Base-by-base conservation (phyloP, 2,797 vertebrate genomes). In the Brachymystax lenok region DNA sequence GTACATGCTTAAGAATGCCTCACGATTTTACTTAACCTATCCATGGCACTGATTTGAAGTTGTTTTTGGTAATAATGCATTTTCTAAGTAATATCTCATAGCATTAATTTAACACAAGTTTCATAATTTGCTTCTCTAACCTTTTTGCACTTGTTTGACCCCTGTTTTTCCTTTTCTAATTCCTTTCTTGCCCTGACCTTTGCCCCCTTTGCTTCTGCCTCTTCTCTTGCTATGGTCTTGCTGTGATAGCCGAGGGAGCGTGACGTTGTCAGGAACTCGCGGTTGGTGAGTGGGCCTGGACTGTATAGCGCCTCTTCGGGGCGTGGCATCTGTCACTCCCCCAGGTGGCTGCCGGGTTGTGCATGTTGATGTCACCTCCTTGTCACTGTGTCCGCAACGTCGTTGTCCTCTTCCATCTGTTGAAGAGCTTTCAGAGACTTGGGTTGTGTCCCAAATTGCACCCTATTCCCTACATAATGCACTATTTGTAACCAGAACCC, bases 161-260 rank as follows among this genome's bases (percentile, higher is more conserved):
- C 83, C 84, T 6, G 59, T 84, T 91, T 92, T 88, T 86, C 86
- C 13, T 68, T 90, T 93, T 86, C 89, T 92, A 88, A 88, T 88
- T 90, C 91, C 90, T 92, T 87, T 93, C 83, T 93, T 63, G 21
- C 59, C 93, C 93, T 89, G 92, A 90, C 91, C 90, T 93, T 85
- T 87, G 76, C 88, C 90, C 89, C 93, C 91, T 91, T 88, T 91
- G 88, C 95, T 95, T 94, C 92, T 95, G 94, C 94, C 92, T 88
- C 91, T 89, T 91, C 87, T 92, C 90, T 91, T 89, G 93, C 91
- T 87, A 93, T 93, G 96, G 95, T 94, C 93, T 91, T 90, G 95
- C 95, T 85, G 94, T 92, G 95, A 94, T 96, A 98, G 97, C 96
- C 94, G 89, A 95, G 97, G 96, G 97, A 98, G 90, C 96, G 97